Evolutionary conservation across 1,140 invertebrate genomes (phyloP), one percentile per base, ranked within the genome.

Genomic region (Drosophila kikkawai): DNA sequence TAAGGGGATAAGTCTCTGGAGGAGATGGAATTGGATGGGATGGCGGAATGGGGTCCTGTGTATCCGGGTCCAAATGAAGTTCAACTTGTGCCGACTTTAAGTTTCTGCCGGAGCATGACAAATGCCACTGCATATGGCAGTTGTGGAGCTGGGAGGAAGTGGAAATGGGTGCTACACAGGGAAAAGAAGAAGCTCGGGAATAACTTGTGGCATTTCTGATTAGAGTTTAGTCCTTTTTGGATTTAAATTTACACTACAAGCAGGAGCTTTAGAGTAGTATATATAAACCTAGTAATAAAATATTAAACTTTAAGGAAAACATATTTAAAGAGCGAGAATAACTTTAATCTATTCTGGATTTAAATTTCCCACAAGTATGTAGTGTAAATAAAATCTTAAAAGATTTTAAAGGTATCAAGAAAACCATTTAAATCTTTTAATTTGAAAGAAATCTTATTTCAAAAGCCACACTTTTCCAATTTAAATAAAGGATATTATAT

Each of bases 61-160:
- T 75, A 19, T 67, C 37, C 37, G 56, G 65, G 29, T 60, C 55
- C 55, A 69, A 77, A 56, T 70, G 64, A 70, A 78, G 64, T 78
- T 76, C 47, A 75, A 60, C 63, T 63, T 57, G 57, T 41, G 67
- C 37, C 29, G 57, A 63, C 64, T 79, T 79, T 59, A 79, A 79
- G 76, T 79, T 79, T 70, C 32, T 37, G 65, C 48, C 50, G 55
- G 42, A 63, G 75, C 75, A 78, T 70, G 75, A 78, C 75, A 78
- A 78, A 78, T 78, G 57, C 55, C 48, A 17, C 53, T 79, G 75
- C 75, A 79, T 55, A 65, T 79, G 66, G 47, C 67, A 70, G 67
- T 44, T 56, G 11, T 19, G 19, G 50, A 22, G 47, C n/a, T 22
- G 37, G 48, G 34, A 19, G 34, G 3, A 53, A 8, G 22, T 1